phyloP scores from a whole-genome alignment of 2,797 vertebrate species.

The Hemitrygon akajei region DNA sequence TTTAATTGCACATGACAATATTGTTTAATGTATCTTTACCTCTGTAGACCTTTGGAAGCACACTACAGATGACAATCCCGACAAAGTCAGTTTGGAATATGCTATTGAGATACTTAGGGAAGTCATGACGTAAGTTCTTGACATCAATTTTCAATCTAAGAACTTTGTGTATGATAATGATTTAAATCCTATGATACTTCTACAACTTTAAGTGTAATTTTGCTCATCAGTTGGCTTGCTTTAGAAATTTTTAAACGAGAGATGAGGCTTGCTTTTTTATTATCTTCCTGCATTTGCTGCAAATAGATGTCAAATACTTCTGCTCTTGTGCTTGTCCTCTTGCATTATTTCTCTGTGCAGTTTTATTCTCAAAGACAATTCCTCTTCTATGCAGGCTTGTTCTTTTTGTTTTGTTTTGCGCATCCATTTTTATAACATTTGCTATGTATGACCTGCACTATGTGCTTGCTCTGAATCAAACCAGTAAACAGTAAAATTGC shows the following conservation, averaged over 20 bases:
- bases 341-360: not conserved
- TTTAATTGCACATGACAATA: not conserved
- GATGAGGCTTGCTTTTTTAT: not conserved
- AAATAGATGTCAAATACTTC: not conserved
- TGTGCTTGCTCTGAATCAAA: not conserved
- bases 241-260: not conserved
- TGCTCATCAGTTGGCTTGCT: not conserved
- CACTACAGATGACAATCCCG: constrained; percentile 87
- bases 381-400: not conserved
- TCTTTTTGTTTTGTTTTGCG: not conserved
- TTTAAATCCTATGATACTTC: not conserved
- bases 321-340: not conserved
- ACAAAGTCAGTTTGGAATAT: constrained; percentile 84
- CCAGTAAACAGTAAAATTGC: not conserved
- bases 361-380: not conserved
- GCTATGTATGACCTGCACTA: not conserved
- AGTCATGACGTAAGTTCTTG: constrained; percentile 90
- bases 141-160: constrained; percentile 39
- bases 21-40: constrained; percentile 13
- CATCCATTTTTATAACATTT: not conserved
- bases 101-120: constrained; percentile 93
- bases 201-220: not conserved
- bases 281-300: not conserved
- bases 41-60: constrained; percentile 89
- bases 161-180: not conserved